Base-by-base conservation (phyloP, 2,113 vertebrate species). In the Picathartes gymnocephalus region DNA sequence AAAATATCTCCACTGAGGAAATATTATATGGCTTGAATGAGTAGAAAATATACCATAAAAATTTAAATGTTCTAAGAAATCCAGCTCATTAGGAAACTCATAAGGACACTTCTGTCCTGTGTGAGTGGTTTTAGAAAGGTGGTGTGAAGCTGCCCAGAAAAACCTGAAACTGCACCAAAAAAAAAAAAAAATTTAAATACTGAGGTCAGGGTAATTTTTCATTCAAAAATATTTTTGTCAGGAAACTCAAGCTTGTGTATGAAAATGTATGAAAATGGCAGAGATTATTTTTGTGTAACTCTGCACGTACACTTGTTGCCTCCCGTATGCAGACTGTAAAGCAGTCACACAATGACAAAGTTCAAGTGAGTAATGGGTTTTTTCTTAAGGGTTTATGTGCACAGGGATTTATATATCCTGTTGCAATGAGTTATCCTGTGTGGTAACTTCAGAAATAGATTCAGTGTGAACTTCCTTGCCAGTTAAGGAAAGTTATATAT, bases 301-400 rank as follows among this genome's bases (percentile, higher is more conserved):
- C 15, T 20, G 53, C 94, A 94, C 23, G 31, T 88, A 94, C 28
- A 7, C 60, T 72, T 47, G 19, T 86, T 91, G 71, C 27, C 64
- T 90, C 22, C 44, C 84, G 24, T 31, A 2, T 7, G 21, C 53
- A 54, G 50, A 15, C 62, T 76, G 45, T 42, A 40, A 74, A 79
- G 77, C 44, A 68, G 85, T 47, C 66, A 71, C 81, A 93, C 92
- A 93, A 48, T 96, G 93, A 96, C 94, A 96, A 92, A 95, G 76
- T 73, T 64, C 40, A 72, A 81, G 51, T 92, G 95, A 92, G 88
- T 88, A 92, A 94, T 95, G 87, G 35, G 15, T 21, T 91, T 92
- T 86, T 84, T 74, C 40, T 39, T 9, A 19, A 48, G 68, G 40
- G 28, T 60, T 83, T 77, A 10, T 54, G 24, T 66, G 35, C 88